Evolutionary conservation across 2,113 vertebrate genomes (phyloP).

Genomic region (Podarcis muralis): DNA sequence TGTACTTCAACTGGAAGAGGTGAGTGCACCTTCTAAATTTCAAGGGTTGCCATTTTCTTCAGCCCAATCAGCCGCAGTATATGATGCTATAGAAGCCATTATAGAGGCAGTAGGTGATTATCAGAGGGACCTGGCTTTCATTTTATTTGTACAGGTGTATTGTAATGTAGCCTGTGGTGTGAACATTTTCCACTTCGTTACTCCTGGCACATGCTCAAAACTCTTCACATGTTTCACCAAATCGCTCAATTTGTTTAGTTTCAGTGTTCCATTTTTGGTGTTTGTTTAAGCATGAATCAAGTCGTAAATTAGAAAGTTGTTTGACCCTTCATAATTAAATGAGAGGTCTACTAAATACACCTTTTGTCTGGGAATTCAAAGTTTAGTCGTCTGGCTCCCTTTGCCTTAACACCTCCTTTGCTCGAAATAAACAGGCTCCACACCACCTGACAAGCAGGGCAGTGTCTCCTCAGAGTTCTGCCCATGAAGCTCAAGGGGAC

Average conservation of each 20-base stretch:
- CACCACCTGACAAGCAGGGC: neutral
- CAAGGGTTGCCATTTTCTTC: conserved; percentile 30
- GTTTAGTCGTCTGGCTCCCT: conserved; percentile 6
- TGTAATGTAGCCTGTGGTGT: conserved; percentile 72
- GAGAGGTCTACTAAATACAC: conserved; percentile 36
- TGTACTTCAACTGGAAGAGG: neutral
- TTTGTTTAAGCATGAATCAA: conserved; percentile 75
- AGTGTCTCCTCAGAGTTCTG: neutral
- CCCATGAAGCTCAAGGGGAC: too few species aligned
- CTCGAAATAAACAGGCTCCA: conserved; percentile 10
- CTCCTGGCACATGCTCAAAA: conserved; percentile 71
- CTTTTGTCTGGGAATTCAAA: conserved; percentile 23
- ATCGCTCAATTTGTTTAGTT: conserved; percentile 68
- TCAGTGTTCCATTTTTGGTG: conserved; percentile 71
- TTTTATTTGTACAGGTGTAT: conserved; percentile 82
- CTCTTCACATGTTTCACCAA: conserved; percentile 52
- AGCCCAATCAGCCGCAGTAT: conserved; percentile 19
- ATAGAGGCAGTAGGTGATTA: conserved; percentile 54
- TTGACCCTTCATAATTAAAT: conserved; percentile 38
- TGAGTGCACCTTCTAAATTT: neutral
- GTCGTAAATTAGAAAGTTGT: conserved; percentile 56
- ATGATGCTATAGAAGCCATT: conserved; percentile 46
- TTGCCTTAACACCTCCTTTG: conserved; percentile 5
- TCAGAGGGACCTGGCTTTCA: conserved; percentile 68
- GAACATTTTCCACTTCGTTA: conserved; percentile 88